Percentiles rank a stretch among this genome's conserved stretches.
These are phyloP conservation scores for Trachops cirrhosus DNA, from an alignment of 2,797 vertebrate species.

Conservation along the genomic window DNA sequence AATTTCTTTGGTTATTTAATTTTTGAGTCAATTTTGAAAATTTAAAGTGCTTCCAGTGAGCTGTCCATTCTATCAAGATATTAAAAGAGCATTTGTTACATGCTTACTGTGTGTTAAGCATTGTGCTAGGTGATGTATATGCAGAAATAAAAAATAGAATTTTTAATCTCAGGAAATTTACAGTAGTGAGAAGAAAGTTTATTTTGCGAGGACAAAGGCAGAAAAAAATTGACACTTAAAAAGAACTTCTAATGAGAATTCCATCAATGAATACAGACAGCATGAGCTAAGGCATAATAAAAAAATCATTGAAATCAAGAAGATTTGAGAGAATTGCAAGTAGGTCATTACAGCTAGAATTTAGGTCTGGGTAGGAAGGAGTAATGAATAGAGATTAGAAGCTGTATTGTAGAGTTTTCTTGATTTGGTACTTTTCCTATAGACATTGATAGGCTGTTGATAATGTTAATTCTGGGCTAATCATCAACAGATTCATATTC, in stretches of 20 bases:
- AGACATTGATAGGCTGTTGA: not conserved
- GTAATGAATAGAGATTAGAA: not conserved
- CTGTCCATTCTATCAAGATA: not conserved
- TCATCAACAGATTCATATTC: not conserved
- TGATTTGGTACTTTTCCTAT: not conserved
- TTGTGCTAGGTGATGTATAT: not conserved
- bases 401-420: not conserved
- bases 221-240: not conserved
- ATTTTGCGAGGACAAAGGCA: not conserved
- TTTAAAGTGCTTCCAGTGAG: not conserved
- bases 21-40: slow-evolving; percentile 2
- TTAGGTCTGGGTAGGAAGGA: not conserved
- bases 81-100: not conserved
- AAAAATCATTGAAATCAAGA: not conserved
- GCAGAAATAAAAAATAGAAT: not conserved
- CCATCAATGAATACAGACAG: not conserved
- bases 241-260: slow-evolving; percentile 3
- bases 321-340: not conserved
- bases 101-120: not conserved
- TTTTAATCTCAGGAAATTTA: not conserved
- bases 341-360: not conserved
- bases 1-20: not conserved
- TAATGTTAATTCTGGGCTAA: not conserved
- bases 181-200: not conserved
- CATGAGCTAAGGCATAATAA: not conserved